These are phyloP conservation scores for Caenorhabditis sp. DNA, from an alignment of 2,888 invertebrate genomes.

Conservation along the genomic window DNA sequence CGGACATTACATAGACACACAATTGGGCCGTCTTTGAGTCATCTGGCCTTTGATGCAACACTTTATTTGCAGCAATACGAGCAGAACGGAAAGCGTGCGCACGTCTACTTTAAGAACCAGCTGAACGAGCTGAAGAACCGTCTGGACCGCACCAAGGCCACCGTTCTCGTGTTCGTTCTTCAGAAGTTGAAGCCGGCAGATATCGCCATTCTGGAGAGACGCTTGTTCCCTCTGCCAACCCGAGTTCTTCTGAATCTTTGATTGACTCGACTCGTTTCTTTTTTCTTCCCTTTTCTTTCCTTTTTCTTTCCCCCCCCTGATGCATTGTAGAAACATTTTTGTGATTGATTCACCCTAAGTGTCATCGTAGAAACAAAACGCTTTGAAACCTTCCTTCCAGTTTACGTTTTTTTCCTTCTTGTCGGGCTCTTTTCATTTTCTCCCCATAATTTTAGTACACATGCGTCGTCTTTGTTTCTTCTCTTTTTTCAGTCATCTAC, in stretches of 20 bases:
- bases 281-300: not conserved
- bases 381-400: too few species aligned
- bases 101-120: constrained; percentile 15
- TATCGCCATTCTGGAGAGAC: constrained; percentile 14
- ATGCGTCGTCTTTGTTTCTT: too few species aligned
- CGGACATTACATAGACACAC: too few species aligned
- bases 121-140: constrained; percentile 4
- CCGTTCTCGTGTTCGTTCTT: constrained; percentile 7
- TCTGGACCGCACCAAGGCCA: not conserved
- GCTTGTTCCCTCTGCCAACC: constrained; percentile 4
- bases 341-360: not conserved
- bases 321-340: too few species aligned
- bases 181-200: not conserved
- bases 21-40: not conserved
- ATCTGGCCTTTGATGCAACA: not conserved
- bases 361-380: not conserved
- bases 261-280: not conserved
- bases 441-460: too few species aligned
- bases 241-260: not conserved
- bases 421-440: too few species aligned
- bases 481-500: too few species aligned
- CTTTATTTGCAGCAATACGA: constrained; percentile 13
- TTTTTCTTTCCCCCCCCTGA: too few species aligned
- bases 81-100: constrained; percentile 6
- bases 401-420: too few species aligned